A percentile compares a stretch with the other conserved stretches of the same genome.
phyloP scores from a whole-genome alignment of 2,113 vertebrate species.

The Amphiprion ocellaris region DNA sequence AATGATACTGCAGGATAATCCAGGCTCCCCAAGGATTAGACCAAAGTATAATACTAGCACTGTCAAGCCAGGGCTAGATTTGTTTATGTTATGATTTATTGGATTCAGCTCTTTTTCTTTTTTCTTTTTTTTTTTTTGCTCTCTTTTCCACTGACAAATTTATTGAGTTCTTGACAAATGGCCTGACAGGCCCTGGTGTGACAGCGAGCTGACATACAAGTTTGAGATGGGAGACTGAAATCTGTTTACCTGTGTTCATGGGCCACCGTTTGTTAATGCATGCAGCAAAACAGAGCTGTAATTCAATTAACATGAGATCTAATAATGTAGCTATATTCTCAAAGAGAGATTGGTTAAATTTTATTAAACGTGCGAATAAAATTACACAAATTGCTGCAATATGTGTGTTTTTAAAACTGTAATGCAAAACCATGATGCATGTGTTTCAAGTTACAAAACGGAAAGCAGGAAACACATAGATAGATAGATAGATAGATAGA shows the following conservation, averaged over 20 bases:
- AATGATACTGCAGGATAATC: slow-evolving; percentile 72
- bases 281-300: slow-evolving; percentile 7
- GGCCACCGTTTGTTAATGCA: slow-evolving; percentile 8
- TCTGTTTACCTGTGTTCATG: slow-evolving; percentile 48
- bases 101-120: slow-evolving; percentile 54
- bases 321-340: neutral
- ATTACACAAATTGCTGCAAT: neutral
- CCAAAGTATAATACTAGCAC: slow-evolving; percentile 69
- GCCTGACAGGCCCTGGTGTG: slow-evolving; percentile 56
- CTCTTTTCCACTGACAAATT: slow-evolving; percentile 65
- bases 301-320: slow-evolving; percentile 1
- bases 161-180: slow-evolving; percentile 76
- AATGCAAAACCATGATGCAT: too few species aligned
- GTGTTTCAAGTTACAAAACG: neutral
- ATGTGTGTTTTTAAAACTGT: too few species aligned
- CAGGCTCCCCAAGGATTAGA: slow-evolving; percentile 65
- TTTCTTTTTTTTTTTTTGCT: neutral
- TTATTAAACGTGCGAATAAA: neutral
- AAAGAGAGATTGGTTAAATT: neutral
- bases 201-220: slow-evolving; percentile 63
- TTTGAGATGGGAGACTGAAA: slow-evolving; percentile 44
- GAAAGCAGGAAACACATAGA: too few species aligned
- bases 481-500: neutral
- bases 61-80: slow-evolving; percentile 72
- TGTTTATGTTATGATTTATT: slow-evolving; percentile 80